Percentiles rank a stretch among this genome's conserved stretches.
Conservation (phyloP, 2,888 invertebrate species). For the Galeopsomyia nigrocyanea region DNA sequence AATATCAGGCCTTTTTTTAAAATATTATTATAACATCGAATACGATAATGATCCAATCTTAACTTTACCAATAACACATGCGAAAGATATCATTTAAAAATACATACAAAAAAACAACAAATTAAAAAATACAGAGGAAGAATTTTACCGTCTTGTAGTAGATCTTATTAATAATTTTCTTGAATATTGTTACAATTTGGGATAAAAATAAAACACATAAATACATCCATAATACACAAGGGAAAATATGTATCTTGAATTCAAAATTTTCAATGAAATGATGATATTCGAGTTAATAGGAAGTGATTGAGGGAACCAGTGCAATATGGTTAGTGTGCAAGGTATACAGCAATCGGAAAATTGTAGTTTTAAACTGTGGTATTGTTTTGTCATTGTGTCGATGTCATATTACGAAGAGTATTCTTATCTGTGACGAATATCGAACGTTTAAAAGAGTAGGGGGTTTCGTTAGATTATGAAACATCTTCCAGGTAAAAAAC, state of each 20-base stretch:
- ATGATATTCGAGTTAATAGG: neutral
- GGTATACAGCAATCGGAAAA: constrained; percentile 4
- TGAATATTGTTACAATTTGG: constrained; percentile 8
- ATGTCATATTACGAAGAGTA: neutral
- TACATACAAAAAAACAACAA: neutral
- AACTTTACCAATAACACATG: constrained; percentile 41
- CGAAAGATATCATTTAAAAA: constrained; percentile 41
- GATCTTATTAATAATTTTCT: constrained; percentile 3
- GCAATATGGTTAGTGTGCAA: neutral
- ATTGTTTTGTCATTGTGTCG: constrained; percentile 1
- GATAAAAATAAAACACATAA: constrained; percentile 20
- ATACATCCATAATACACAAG: constrained; percentile 40
- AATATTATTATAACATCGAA: neutral
- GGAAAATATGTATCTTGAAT: constrained; percentile 23
- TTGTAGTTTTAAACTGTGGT: neutral
- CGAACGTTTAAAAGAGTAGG: no score
- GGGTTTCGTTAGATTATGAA: neutral
- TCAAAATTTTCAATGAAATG: constrained; percentile 1
- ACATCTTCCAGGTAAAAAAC: neutral
- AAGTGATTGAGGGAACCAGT: constrained; percentile 7
- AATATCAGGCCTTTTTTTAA: neutral
- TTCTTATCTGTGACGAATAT: no score
- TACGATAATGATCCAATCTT: constrained; percentile 33
- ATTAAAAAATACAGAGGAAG: neutral
- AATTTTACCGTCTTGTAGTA: neutral